Base-by-base conservation (phyloP, 2,888 invertebrate genomes). In the Eilema sororculum region DNA sequence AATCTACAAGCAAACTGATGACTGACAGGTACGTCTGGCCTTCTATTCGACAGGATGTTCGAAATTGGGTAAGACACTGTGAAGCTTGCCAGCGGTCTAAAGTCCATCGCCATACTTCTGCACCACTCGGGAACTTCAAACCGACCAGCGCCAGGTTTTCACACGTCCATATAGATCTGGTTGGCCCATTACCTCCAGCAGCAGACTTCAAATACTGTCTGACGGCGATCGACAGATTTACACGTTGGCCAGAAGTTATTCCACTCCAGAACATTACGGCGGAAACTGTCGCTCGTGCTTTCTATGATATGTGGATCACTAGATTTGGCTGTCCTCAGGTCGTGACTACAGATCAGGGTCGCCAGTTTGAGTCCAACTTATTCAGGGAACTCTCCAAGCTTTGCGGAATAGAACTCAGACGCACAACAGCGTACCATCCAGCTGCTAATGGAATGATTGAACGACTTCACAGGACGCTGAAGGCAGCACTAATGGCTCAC, bases 321-420 rank as follows among this genome's bases (percentile, higher is more conserved):
- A 68, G 84, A 4, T 82, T 82, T 59, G 84, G 83, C 9, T 80
- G 80, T 41, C 84, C 84, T 1, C 41, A 56, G 58, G 68, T 63
- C 5, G 87, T 87, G 4, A 90, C 89, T 63, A 86, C 88, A n/a
- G 84, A 90, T 30, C 89, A 89, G 61, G 90, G 92, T 52, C 63
- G 88, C 1, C 89, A 91, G 76, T 37, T 83, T 84, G 71, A 82
- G 70, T 74, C 76, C 0, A 20, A 57, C 0, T 68, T 79, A 0
- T 78, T 79, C 20, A 61, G 66, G 10, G 22, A 28, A 28, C 28
- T 28, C 28, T 5, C 28, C 28, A 28, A 28, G 28, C 28, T 28
- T 28, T 28, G 28, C 28, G 28, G 28, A 28, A 28, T 28, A 28
- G 28, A 28, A 28, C 28, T 28, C 28, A 28, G 28, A 28, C 28